Conservation (phyloP, 2,797 vertebrate species). For the Myotis findleyi region DNA sequence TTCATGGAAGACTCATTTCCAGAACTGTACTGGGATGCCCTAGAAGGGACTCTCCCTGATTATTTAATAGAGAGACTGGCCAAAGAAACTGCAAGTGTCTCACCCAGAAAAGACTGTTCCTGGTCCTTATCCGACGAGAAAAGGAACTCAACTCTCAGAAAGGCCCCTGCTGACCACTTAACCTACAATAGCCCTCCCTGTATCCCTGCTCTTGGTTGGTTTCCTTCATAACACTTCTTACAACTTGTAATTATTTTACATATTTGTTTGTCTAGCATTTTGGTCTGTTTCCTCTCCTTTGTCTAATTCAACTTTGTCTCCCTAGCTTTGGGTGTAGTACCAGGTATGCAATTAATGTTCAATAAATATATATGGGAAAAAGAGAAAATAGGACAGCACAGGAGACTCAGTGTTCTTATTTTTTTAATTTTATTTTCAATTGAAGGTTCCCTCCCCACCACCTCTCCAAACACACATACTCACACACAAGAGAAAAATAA, state of each 20-base stretch:
- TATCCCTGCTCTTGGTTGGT: not conserved
- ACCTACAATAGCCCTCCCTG: not conserved
- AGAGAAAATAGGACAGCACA: not conserved
- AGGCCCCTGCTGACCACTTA: not conserved
- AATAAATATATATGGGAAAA: not conserved
- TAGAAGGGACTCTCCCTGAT: not conserved
- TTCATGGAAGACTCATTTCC: not conserved
- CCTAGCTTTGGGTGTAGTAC: not conserved
- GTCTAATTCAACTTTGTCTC: not conserved
- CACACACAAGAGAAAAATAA: not conserved
- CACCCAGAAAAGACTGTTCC: not conserved
- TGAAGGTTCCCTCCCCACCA: not conserved
- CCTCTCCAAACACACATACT: not conserved
- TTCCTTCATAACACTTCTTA: slow-evolving; percentile 21
- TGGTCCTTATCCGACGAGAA: not conserved
- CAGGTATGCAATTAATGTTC: not conserved
- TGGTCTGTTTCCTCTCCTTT: not conserved
- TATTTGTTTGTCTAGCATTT: slow-evolving; percentile 1
- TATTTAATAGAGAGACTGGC: not conserved
- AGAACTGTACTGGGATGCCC: not conserved
- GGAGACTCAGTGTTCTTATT: not conserved
- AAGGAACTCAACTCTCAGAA: not conserved
- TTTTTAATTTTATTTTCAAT: not conserved
- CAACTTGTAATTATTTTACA: not conserved
- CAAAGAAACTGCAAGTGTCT: not conserved